Evolutionary conservation across 2,797 vertebrate genomes (phyloP).

Genomic region (Poeciliopsis presidionis): DNA sequence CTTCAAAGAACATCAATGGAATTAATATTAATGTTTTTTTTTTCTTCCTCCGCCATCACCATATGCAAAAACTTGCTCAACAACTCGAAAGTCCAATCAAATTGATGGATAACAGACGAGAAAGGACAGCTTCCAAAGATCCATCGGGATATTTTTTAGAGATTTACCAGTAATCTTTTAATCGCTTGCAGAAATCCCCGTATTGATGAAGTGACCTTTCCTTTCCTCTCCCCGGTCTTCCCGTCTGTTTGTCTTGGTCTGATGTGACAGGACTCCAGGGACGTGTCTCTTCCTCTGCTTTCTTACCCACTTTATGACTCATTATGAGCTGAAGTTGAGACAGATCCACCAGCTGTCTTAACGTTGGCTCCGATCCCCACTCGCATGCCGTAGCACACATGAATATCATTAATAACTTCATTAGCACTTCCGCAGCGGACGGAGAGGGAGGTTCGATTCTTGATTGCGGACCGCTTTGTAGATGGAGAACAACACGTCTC

Average conservation of each 20-base stretch:
- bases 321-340: constrained; percentile 49
- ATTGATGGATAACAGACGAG: constrained; percentile 2
- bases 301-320: constrained; percentile 47
- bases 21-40: not conserved
- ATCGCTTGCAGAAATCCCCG: constrained; percentile 11
- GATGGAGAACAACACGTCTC: constrained; percentile 70
- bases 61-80: not conserved
- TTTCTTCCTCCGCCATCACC: not conserved
- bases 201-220: constrained; percentile 9
- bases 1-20: not conserved
- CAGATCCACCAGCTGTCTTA: constrained; percentile 64
- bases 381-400: constrained; percentile 65
- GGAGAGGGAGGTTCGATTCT: constrained; percentile 38
- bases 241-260: constrained; percentile 25
- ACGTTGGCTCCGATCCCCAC: constrained; percentile 45
- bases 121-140: constrained; percentile 19
- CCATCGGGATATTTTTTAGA: not conserved
- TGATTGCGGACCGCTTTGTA: constrained; percentile 68
- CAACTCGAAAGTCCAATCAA: not conserved
- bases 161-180: constrained; percentile 13
- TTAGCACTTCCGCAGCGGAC: constrained; percentile 65
- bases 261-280: constrained; percentile 19
- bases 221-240: not conserved
- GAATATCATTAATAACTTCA: constrained; percentile 79
- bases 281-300: constrained; percentile 30